Evolutionary conservation across 2,888 invertebrate genomes (phyloP).

Genomic region (Petrolisthes manimaculis): DNA sequence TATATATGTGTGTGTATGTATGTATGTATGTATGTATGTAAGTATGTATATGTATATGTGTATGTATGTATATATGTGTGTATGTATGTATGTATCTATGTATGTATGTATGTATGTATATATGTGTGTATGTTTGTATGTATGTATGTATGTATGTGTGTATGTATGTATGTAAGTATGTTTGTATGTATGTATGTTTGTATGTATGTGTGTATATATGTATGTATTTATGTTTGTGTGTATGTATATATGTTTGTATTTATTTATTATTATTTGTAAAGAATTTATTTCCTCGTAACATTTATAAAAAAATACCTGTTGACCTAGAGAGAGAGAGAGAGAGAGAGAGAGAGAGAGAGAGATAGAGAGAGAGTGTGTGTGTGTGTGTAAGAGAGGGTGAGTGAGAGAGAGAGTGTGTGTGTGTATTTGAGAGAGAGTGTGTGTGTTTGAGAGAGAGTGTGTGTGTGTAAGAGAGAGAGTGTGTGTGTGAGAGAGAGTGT

Average conservation of each 20-base stretch:
- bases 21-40: not conserved
- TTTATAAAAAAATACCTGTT: too few relatives aligned
- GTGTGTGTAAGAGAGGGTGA: not conserved
- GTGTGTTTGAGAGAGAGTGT: too few relatives aligned
- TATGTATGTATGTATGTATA: not conserved
- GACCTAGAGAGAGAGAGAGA: too few relatives aligned
- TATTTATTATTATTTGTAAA: not conserved
- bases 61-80: slow-evolving; percentile 19
- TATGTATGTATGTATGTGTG: not conserved
- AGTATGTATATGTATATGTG: not conserved
- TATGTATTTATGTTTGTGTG: not conserved
- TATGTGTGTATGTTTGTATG: not conserved
- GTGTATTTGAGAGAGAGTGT: too few relatives aligned
- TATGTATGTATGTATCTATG: not conserved
- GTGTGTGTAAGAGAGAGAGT: not conserved
- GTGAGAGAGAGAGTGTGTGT: too few relatives aligned
- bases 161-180: not conserved
- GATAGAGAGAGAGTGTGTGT: not conserved
- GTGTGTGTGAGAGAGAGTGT: not conserved
- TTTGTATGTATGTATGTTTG: not conserved
- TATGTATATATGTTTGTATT: not conserved
- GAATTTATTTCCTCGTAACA: too few relatives aligned
- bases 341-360: too few relatives aligned
- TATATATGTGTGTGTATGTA: not conserved
- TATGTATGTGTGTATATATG: slow-evolving; percentile 1